Evolutionary conservation across 2,888 invertebrate genomes (phyloP).

Genomic region (Chydorus sphaericus): DNA sequence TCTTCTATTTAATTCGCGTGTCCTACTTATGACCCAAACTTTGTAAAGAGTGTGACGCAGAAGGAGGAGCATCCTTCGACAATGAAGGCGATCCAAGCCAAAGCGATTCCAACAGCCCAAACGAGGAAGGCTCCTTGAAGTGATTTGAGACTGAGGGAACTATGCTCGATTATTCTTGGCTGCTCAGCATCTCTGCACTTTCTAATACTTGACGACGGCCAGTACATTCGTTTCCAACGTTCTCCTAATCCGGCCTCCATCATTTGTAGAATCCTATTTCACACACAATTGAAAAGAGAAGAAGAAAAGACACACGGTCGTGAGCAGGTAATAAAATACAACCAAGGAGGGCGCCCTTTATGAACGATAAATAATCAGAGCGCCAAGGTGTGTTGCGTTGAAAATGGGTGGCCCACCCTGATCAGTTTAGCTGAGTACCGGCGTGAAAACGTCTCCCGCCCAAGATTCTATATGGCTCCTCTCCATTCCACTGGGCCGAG

Average conservation of each 20-base stretch:
- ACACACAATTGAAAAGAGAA: background rate
- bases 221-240: constrained; percentile 1
- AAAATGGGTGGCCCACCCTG: background rate
- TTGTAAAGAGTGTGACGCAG: too few relatives aligned
- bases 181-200: constrained; percentile 3
- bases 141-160: background rate
- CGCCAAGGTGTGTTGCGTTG: background rate
- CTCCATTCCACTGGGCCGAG: too few relatives aligned
- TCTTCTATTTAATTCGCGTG: too few relatives aligned
- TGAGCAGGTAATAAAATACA: constrained; percentile 3
- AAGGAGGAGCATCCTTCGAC: too few relatives aligned
- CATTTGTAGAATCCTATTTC: constrained; percentile 9
- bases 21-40: too few relatives aligned
- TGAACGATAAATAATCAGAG: background rate
- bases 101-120: background rate
- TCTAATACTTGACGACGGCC: background rate
- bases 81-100: background rate
- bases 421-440: too few relatives aligned
- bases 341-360: background rate
- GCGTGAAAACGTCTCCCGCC: too few relatives aligned
- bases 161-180: background rate
- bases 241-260: constrained; percentile 10
- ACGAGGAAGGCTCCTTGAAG: constrained; percentile 13
- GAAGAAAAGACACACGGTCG: background rate
- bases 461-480: background rate